Conservation (phyloP, 1,140 invertebrate species). For the Trypoxylus dichotomus region DNA sequence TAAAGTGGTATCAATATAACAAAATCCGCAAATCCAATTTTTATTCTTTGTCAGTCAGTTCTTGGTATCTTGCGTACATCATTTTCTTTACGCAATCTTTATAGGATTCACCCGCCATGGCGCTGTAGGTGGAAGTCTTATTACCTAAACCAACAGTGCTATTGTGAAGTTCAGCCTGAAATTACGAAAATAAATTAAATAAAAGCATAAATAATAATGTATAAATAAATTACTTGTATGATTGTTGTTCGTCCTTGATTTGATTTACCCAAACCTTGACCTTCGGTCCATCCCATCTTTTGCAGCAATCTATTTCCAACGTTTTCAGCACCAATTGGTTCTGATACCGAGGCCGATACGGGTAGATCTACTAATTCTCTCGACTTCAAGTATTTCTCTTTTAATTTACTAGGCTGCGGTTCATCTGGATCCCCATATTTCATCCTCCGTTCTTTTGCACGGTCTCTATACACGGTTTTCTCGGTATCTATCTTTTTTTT, state of each 20-base stretch:
- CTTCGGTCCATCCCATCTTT: conserved; percentile 98
- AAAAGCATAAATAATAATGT: neutral
- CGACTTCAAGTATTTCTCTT: conserved; percentile 61
- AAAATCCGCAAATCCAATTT: neutral
- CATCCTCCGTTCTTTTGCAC: conserved; percentile 91
- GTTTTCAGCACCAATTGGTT: conserved; percentile 80
- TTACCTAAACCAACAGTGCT: conserved; percentile 75
- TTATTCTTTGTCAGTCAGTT: conserved; percentile 62
- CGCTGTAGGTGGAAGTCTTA: conserved; percentile 71
- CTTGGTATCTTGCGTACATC: conserved; percentile 82
- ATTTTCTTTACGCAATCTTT: conserved; percentile 91
- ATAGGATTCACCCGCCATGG: conserved; percentile 81
- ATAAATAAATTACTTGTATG: conserved; percentile 68
- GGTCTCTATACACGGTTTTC: conserved; percentile 72
- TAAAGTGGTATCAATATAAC: too few species aligned
- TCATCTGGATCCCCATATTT: conserved; percentile 91
- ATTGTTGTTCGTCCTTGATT: conserved; percentile 94
- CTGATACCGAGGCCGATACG: conserved; percentile 49
- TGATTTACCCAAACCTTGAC: conserved; percentile 88
- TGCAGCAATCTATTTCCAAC: conserved; percentile 92
- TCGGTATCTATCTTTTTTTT: conserved; percentile 48
- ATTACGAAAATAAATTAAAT: conserved; percentile 34
- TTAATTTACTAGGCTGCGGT: conserved; percentile 71
- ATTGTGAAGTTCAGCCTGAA: conserved; percentile 64
- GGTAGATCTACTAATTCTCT: conserved; percentile 47